Conservation (phyloP, 2,797 vertebrate species). For the Rhynchotus rufescens region DNA sequence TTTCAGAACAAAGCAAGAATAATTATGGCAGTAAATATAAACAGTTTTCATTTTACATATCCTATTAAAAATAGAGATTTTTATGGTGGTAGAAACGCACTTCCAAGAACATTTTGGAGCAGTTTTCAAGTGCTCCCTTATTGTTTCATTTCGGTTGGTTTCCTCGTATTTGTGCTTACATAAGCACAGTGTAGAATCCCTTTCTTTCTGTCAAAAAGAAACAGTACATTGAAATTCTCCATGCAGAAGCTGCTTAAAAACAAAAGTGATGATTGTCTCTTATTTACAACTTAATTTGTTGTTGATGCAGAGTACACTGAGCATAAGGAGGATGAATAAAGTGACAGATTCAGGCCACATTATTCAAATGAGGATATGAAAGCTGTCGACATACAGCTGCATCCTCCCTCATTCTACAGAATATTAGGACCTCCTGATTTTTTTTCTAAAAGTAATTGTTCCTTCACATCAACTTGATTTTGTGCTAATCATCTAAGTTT, state of each 20-base stretch:
- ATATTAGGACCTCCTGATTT: slow-evolving; percentile 82
- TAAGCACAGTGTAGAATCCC: slow-evolving; percentile 81
- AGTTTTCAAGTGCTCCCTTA: slow-evolving; percentile 76
- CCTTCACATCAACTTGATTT: slow-evolving; percentile 81
- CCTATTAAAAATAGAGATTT: slow-evolving; percentile 54
- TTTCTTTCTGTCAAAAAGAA: slow-evolving; percentile 78
- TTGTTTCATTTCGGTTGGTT: slow-evolving; percentile 79
- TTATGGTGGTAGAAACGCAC: slow-evolving; percentile 44
- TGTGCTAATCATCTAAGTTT: slow-evolving; percentile 81
- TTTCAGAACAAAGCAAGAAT: background rate
- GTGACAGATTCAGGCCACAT: slow-evolving; percentile 98
- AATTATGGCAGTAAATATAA: slow-evolving; percentile 2
- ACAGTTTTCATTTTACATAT: background rate
- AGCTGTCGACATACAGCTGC: slow-evolving; percentile 92
- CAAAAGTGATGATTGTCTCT: slow-evolving; percentile 93
- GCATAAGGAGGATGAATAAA: slow-evolving; percentile 93
- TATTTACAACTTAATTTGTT: slow-evolving; percentile 93
- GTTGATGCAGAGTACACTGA: slow-evolving; percentile 92
- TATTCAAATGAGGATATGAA: slow-evolving; percentile 98
- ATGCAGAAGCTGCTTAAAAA: slow-evolving; percentile 86
- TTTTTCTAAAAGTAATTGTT: slow-evolving; percentile 81
- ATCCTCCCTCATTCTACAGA: slow-evolving; percentile 86
- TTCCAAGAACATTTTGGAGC: slow-evolving; percentile 69
- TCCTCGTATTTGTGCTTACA: slow-evolving; percentile 80
- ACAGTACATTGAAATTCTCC: slow-evolving; percentile 83